Evolutionary conservation across 2,888 invertebrate genomes (phyloP), one percentile per base, ranked within the genome.

Genomic region (Microplitis manilae): DNA sequence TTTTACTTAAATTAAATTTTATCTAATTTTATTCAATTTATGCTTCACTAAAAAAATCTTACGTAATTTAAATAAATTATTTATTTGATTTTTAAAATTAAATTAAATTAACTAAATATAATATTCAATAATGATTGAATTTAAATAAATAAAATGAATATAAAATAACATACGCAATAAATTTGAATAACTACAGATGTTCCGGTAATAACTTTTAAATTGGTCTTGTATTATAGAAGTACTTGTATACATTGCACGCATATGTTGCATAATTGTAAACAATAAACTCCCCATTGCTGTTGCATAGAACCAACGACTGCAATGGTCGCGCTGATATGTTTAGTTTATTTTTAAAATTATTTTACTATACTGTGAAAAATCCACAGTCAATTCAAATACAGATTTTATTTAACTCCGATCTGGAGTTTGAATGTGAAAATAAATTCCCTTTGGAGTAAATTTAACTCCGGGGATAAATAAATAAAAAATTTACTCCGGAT

Each of bases 241-340:
- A 30, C 30, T 30, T 30, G 8, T 72, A 64, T 64, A 68, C 62
- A 73, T 67, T 78, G 75, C 68, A 65, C 38, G 41, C 74, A 70
- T 73, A 70, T 70, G 75, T 75, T 71, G 6, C 30, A 79, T 80
- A 80, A 80, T 80, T 77, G 77, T 77, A 80, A 80, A 80, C 73
- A 80, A 80, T 77, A 69, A 80, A 64, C 59, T 64, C 67, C 68
- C 77, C 73, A 80, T 80, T 68, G 79, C 75, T 61, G 40, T 30
- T 62, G 62, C n/a, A 15, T 62, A 62, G 17, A 62, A 30, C 30
- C 4, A 0, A 30, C 1, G 30, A 30, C 30, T 30, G 30, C 30
- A 30, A 30, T 30, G 30, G 30, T 4, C 30, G 4, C 30, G 30
- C 2, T 2, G 30, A 30, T 30, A 30, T 30, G 20, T 20, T 0